phyloP scores from a whole-genome alignment of 2,797 vertebrate species.

The Sebastes minor region DNA sequence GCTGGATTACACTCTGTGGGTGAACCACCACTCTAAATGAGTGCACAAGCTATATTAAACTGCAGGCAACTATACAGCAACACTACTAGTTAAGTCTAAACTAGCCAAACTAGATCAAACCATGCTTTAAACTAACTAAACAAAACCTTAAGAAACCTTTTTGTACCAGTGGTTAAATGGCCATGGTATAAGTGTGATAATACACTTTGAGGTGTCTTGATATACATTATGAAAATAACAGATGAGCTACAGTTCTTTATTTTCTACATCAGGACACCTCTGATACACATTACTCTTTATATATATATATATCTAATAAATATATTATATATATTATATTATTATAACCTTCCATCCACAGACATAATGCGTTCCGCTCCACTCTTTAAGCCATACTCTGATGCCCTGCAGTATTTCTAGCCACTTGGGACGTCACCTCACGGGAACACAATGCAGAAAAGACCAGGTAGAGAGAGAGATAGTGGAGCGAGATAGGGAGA shows the following conservation, averaged over 20 bases:
- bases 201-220: background rate
- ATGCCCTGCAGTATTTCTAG: conserved; percentile 70
- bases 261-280: background rate
- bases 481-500: conserved; percentile 52
- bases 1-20: too few species aligned
- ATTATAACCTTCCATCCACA: conserved; percentile 77
- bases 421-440: conserved; percentile 62
- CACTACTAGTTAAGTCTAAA: background rate
- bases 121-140: background rate
- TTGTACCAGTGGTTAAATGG: background rate
- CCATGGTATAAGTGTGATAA: conserved; percentile 28
- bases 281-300: background rate
- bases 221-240: background rate
- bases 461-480: conserved; percentile 64
- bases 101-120: background rate
- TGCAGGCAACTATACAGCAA: background rate
- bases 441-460: conserved; percentile 78
- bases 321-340: too few species aligned
- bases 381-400: conserved; percentile 74
- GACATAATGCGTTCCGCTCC: conserved; percentile 79
- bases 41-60: background rate
- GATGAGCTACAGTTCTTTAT: background rate
- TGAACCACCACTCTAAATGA: background rate
- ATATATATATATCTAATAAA: too few species aligned
- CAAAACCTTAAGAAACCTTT: background rate